Evolutionary conservation across 2,797 vertebrate genomes (phyloP).

Genomic region (Anableps anableps): DNA sequence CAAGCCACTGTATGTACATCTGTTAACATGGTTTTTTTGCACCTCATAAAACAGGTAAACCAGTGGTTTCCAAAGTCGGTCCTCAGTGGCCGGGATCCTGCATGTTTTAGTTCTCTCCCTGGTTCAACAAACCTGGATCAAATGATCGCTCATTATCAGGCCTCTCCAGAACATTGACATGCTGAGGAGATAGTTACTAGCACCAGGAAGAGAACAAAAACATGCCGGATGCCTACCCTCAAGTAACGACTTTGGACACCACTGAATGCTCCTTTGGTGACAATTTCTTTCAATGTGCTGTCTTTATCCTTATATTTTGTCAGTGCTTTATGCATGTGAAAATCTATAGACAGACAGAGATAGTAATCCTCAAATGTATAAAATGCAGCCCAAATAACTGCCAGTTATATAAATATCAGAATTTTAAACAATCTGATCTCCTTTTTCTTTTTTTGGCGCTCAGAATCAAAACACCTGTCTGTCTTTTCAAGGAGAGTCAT

Average conservation of each 20-base stretch:
- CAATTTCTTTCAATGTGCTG: neutral
- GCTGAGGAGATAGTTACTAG: no score
- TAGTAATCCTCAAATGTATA: neutral
- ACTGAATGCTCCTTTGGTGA: neutral
- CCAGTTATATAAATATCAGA: neutral
- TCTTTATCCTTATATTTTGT: neutral
- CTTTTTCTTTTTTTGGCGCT: neutral
- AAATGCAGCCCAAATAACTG: constrained; percentile 4
- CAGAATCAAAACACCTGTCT: constrained; percentile 35
- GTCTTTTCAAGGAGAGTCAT: constrained; percentile 44
- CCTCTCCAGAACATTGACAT: no score
- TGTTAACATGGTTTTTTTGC: no score
- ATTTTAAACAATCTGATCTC: neutral
- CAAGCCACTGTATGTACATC: neutral
- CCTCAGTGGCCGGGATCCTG: no score
- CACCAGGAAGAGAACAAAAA: no score
- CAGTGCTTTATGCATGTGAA: neutral
- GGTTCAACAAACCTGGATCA: no score
- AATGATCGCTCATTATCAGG: no score
- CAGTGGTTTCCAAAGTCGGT: no score
- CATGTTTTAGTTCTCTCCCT: no score
- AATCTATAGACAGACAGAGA: neutral
- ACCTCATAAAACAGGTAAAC: no score
- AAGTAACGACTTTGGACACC: neutral
- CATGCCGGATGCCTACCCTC: no score